Conservation (phyloP, 2,888 invertebrate genomes). For the Caenorhabditis sp. region DNA sequence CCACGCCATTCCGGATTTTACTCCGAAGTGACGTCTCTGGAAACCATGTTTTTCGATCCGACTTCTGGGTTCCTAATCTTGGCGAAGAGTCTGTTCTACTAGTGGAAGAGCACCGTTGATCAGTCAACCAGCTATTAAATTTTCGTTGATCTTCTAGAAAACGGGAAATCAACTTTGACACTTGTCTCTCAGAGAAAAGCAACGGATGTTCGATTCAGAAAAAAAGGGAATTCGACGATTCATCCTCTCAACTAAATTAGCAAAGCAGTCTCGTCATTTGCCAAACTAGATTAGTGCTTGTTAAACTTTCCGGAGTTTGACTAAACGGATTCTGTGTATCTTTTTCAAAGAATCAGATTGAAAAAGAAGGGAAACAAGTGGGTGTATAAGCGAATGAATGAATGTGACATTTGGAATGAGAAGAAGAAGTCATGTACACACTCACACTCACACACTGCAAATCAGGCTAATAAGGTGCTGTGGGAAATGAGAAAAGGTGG, state of each 20-base stretch:
- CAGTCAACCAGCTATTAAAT: background rate
- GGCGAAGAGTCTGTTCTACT: too few relatives aligned
- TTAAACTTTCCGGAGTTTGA: constrained; percentile 36
- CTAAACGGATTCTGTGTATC: background rate
- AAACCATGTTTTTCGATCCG: too few relatives aligned
- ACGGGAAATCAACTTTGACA: background rate
- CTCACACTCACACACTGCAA: constrained; percentile 33
- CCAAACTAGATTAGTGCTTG: constrained; percentile 31
- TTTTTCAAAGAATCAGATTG: background rate
- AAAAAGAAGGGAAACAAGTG: constrained; percentile 17
- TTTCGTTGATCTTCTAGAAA: background rate
- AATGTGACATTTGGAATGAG: constrained; percentile 39
- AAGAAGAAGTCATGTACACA: too few relatives aligned
- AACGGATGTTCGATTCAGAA: background rate
- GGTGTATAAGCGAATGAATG: constrained; percentile 14
- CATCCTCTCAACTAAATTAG: constrained; percentile 7
- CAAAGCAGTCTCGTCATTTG: constrained; percentile 9
- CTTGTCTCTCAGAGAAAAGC: background rate
- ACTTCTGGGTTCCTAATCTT: too few relatives aligned
- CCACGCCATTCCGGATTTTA: too few relatives aligned
- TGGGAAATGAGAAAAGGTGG: constrained; percentile 24
- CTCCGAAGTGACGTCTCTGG: too few relatives aligned
- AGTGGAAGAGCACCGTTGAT: too few relatives aligned
- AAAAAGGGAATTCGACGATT: background rate
- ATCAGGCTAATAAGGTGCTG: constrained; percentile 25